These are phyloP conservation scores for Neostethus bicornis DNA, from an alignment of 2,797 vertebrate species.

Conservation along the genomic window DNA sequence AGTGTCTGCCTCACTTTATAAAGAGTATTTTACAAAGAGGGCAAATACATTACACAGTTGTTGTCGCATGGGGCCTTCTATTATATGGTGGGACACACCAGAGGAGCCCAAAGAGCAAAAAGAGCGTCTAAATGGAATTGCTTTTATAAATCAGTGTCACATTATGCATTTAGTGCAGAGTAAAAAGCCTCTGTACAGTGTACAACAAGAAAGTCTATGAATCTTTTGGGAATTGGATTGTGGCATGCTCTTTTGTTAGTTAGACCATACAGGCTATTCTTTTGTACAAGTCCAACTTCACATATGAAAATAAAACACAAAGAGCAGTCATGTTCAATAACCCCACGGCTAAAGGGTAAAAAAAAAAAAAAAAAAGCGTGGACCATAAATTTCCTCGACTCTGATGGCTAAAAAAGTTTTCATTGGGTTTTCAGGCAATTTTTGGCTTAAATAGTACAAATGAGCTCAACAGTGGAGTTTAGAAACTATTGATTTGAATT, in stretches of 20 bases:
- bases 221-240: conserved; percentile 58
- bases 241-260: conserved; percentile 32
- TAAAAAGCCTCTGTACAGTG: conserved; percentile 51
- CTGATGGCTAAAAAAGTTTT: background rate
- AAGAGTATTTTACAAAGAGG: conserved; percentile 59
- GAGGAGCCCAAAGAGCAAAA: conserved; percentile 68
- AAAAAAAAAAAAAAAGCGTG: conserved; percentile 5
- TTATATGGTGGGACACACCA: conserved; percentile 64
- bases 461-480: background rate
- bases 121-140: conserved; percentile 74
- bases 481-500: background rate
- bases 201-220: conserved; percentile 60
- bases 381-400: background rate
- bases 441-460: background rate
- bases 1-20: conserved; percentile 44
- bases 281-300: conserved; percentile 35
- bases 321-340: conserved; percentile 18
- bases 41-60: conserved; percentile 67
- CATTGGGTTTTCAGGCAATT: background rate
- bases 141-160: conserved; percentile 81
- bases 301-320: conserved; percentile 42
- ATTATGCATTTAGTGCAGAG: conserved; percentile 69
- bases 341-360: conserved; percentile 12
- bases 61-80: conserved; percentile 67
- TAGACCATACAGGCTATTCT: conserved; percentile 19